A percentile compares a stretch with the other conserved stretches of the same genome.
Evolutionary conservation across 92 coral and sea anemone species (phyloP).

Genomic region (Plumapathes pennacea): DNA sequence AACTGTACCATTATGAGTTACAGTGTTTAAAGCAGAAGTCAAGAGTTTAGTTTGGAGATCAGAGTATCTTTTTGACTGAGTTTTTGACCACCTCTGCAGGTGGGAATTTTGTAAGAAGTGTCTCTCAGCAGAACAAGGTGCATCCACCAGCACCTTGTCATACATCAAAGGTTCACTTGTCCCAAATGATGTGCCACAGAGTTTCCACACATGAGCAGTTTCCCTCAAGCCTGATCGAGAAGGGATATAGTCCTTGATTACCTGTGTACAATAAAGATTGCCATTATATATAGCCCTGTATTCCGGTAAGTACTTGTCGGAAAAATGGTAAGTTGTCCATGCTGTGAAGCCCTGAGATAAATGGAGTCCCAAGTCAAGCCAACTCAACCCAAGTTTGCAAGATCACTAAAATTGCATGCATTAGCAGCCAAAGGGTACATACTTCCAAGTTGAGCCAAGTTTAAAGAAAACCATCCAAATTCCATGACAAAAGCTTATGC

Average conservation of each 20-base stretch:
- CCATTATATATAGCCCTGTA: too few relatives aligned
- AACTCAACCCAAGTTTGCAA: too few relatives aligned
- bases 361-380: too few relatives aligned
- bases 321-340: too few relatives aligned
- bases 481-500: too few relatives aligned
- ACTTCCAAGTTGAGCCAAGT: too few relatives aligned
- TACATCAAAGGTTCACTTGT: slow-evolving; percentile 33
- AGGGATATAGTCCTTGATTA: slow-evolving; percentile 43
- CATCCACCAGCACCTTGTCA: slow-evolving; percentile 60
- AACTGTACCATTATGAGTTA: slow-evolving; percentile 38
- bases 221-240: slow-evolving; percentile 11
- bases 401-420: too few relatives aligned
- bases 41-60: slow-evolving; percentile 36
- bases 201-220: slow-evolving; percentile 11
- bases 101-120: slow-evolving; percentile 34
- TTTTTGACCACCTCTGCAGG: slow-evolving; percentile 49
- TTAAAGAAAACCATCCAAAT: too few relatives aligned
- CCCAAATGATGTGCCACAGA: slow-evolving; percentile 40
- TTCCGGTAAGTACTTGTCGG: too few relatives aligned
- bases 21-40: slow-evolving; percentile 38
- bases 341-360: too few relatives aligned
- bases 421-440: too few relatives aligned
- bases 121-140: slow-evolving; percentile 61
- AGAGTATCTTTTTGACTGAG: slow-evolving; percentile 14
- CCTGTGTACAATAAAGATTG: too few relatives aligned